Base-by-base conservation (phyloP, 2,797 vertebrate genomes). In the Mus caroli region DNA sequence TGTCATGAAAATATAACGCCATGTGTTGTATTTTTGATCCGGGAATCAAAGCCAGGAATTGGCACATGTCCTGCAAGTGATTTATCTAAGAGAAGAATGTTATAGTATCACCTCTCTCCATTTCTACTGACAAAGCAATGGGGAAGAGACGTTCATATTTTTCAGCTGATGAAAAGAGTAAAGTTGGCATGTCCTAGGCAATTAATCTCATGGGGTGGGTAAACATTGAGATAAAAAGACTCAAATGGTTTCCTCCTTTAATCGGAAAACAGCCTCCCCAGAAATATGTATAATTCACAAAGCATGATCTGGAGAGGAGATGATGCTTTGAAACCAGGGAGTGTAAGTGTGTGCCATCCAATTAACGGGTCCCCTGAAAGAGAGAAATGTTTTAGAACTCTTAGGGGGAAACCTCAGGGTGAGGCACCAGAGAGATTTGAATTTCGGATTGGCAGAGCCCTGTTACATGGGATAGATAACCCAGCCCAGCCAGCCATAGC, bases 381-480 rank as follows among this genome's bases (percentile, higher is more conserved):
- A 58, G 37, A 50, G 96, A 96, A 97, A 92, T 73, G 60, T 96
- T 95, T 96, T 91, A 69, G 96, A 97, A 96, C 12, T 46, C 83
- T 69, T 94, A 17, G 52, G 34, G 76, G 43, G 88, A 87, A 87
- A 54, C 58, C 89, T 54, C 28, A 64, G 26, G 24, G 20, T 64
- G 40, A 94, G 13, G 3, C 19, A 11, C 17, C 24, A 24, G 50
- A 69, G n/a, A 76, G n/a, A 80, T 6, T 26, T 62, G 75, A 93
- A 52, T 86, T 94, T n/a, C 50, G 54, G 20, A 14, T 12, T 14
- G 12, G 50, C 19, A 54, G 28, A 34, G 17, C 13, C 79, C 56
- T 80, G 54, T 22, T 52, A 79, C 43, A 10, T 20, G 34, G 34
- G 46, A 40, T 22, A 88, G 54, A n/a, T 67, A 46, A 62, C 31